These are phyloP conservation scores for Oncopodura yosiiana DNA, from an alignment of 1,140 invertebrate species.

Conservation along the genomic window DNA sequence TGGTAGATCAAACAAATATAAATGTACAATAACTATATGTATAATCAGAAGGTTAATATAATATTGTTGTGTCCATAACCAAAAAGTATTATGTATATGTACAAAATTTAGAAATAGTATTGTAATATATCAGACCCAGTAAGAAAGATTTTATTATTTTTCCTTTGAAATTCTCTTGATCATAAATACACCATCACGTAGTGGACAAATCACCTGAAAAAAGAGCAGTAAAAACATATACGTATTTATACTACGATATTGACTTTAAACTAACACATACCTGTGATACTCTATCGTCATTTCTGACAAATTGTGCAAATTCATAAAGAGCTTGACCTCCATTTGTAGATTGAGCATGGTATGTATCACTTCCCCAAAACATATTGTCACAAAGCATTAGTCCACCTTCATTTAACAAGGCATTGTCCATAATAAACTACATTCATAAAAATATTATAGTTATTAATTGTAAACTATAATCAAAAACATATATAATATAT, in stretches of 20 bases:
- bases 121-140: no score
- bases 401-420: slow-evolving; percentile 5
- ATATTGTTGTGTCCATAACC: no score
- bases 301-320: slow-evolving; percentile 5
- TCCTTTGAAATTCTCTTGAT: no score
- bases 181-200: slow-evolving; percentile 17
- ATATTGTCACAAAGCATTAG: slow-evolving; percentile 12
- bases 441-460: background rate
- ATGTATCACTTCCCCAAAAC: slow-evolving; percentile 2
- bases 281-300: slow-evolving; percentile 13
- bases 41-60: no score
- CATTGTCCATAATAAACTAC: slow-evolving; percentile 22
- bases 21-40: no score
- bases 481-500: background rate
- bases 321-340: background rate
- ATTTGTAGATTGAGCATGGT: background rate
- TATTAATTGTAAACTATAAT: background rate
- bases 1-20: no score
- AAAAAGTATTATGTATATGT: no score
- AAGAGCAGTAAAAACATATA: background rate
- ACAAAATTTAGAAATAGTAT: no score
- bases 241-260: background rate
- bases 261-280: background rate
- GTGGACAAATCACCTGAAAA: slow-evolving; percentile 11
- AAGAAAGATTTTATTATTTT: no score